These are phyloP conservation scores for Dufourea novaeangliae DNA, from an alignment of 1,140 invertebrate genomes.

Conservation along the genomic window DNA sequence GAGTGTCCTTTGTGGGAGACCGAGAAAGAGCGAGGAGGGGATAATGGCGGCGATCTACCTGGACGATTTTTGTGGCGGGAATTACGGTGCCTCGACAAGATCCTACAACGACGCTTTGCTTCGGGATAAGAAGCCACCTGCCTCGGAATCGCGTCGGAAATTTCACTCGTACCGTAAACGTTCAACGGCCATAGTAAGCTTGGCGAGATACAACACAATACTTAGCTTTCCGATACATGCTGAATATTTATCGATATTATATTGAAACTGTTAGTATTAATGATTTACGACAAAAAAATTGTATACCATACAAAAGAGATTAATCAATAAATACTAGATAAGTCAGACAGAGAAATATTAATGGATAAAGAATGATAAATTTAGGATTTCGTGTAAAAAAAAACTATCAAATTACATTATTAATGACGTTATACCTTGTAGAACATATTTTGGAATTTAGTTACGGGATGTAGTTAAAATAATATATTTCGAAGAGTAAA, in stretches of 20 bases:
- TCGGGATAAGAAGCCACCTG: slow-evolving; percentile 47
- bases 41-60: slow-evolving; percentile 80
- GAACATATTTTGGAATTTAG: neutral
- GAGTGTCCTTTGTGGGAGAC: slow-evolving; percentile 68
- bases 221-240: neutral
- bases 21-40: slow-evolving; percentile 56
- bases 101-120: slow-evolving; percentile 56
- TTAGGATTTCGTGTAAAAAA: too few relatives aligned
- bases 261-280: neutral
- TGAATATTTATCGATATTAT: neutral
- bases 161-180: slow-evolving; percentile 17
- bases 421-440: neutral
- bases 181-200: neutral
- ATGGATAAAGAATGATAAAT: neutral
- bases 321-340: neutral
- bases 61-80: slow-evolving; percentile 78
- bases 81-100: slow-evolving; percentile 68
- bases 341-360: neutral
- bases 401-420: neutral
- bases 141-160: slow-evolving; percentile 35
- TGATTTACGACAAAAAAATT: too few relatives aligned
- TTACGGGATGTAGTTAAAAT: too few relatives aligned
- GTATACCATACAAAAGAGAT: too few relatives aligned
- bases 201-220: neutral
- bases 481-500: neutral